Conservation (phyloP, 1,140 invertebrate genomes). For the Hesperophylax magnus region DNA sequence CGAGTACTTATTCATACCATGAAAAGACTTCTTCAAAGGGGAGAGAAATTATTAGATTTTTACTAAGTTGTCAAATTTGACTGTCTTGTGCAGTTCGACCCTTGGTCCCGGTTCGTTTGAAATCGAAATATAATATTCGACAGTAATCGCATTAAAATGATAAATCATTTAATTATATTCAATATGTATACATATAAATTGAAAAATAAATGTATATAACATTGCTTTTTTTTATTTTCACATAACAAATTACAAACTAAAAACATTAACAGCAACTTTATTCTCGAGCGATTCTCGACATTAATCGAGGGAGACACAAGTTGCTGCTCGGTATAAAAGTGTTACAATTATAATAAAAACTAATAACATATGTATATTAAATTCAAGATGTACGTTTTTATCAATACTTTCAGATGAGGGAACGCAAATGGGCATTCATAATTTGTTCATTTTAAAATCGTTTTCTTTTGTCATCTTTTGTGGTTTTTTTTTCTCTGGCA, state of each 20-base stretch:
- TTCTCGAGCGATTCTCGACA: slow-evolving; percentile 33
- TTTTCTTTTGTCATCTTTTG: too few relatives aligned
- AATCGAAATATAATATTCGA: neutral
- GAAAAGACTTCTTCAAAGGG: too few relatives aligned
- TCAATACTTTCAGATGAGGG: slow-evolving; percentile 41
- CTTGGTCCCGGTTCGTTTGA: neutral
- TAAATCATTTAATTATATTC: slow-evolving; percentile 25
- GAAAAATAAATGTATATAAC: slow-evolving; percentile 37
- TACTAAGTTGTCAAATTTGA: too few relatives aligned
- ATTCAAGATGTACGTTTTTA: slow-evolving; percentile 34
- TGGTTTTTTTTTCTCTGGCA: too few relatives aligned
- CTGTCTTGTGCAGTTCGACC: too few relatives aligned
- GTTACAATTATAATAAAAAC: neutral
- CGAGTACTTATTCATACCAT: too few relatives aligned
- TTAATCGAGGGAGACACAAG: slow-evolving; percentile 23
- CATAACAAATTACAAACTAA: slow-evolving; percentile 30
- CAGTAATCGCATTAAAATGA: slow-evolving; percentile 13
- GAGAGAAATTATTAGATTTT: too few relatives aligned
- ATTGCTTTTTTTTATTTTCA: slow-evolving; percentile 39
- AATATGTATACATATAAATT: slow-evolving; percentile 34
- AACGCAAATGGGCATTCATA: neutral
- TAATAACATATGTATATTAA: slow-evolving; percentile 17
- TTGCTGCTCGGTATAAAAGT: slow-evolving; percentile 17
- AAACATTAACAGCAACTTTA: slow-evolving; percentile 33
- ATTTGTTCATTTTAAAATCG: too few relatives aligned